Evolutionary conservation across 2,888 invertebrate genomes (phyloP).

Genomic region (Drosophila monieri): DNA sequence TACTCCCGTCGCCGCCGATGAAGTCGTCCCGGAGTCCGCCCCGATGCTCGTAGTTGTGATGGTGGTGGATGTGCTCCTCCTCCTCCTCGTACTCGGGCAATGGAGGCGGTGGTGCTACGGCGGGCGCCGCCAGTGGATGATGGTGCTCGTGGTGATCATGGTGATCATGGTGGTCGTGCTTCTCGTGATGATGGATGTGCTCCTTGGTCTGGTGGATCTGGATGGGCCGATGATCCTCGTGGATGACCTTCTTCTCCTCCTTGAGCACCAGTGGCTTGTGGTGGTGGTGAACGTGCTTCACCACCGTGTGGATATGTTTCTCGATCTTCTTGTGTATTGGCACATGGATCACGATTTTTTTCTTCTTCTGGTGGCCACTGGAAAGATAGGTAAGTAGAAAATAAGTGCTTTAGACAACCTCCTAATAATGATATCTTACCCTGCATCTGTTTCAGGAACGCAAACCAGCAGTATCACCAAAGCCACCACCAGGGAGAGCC

Average conservation of each 20-base stretch:
- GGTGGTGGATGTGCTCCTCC: slow-evolving; percentile 74
- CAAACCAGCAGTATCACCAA: slow-evolving; percentile 67
- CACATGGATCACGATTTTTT: slow-evolving; percentile 83
- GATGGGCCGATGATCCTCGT: slow-evolving; percentile 82
- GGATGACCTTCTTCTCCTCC: slow-evolving; percentile 83
- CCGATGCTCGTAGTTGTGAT: slow-evolving; percentile 75
- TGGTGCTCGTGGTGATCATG: slow-evolving; percentile 72
- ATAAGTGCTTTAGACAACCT: background rate
- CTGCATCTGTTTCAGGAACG: slow-evolving; percentile 71
- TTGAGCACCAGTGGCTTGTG: slow-evolving; percentile 84
- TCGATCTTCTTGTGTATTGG: slow-evolving; percentile 83
- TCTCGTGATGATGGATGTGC: slow-evolving; percentile 82
- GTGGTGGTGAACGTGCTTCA: slow-evolving; percentile 84
- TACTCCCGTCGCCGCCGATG: slow-evolving; percentile 48
- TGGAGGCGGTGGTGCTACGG: slow-evolving; percentile 5
- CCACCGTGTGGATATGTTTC: slow-evolving; percentile 83
- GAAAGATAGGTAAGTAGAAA: background rate
- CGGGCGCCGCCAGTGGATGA: slow-evolving; percentile 42
- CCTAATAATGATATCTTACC: slow-evolving; percentile 50
- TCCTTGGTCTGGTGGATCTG: slow-evolving; percentile 79
- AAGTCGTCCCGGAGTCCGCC: slow-evolving; percentile 50
- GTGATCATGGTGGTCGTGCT: slow-evolving; percentile 66
- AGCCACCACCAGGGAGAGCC: slow-evolving; percentile 67
- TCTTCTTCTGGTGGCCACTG: slow-evolving; percentile 78
- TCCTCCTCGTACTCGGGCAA: slow-evolving; percentile 57